phyloP scores from a whole-genome alignment of 2,888 invertebrate species.

The Selenia dentaria region DNA sequence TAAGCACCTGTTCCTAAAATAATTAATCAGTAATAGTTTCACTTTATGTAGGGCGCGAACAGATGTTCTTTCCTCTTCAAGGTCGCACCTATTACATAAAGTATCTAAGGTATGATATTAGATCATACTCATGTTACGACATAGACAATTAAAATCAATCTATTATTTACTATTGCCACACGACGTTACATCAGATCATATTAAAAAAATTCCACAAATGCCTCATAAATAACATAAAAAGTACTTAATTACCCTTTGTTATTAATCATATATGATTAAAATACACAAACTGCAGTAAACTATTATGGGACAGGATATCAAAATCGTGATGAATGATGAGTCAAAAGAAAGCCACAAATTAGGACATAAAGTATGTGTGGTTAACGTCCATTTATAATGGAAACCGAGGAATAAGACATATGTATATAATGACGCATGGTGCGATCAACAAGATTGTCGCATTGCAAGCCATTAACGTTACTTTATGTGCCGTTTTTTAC shows the following conservation, averaged over 20 bases:
- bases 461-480: too few species aligned
- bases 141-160: constrained; percentile 12
- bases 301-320: not conserved
- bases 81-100: constrained; percentile 10
- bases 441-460: too few species aligned
- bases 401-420: too few species aligned
- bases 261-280: not conserved
- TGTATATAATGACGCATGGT: too few species aligned
- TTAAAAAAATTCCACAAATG: constrained; percentile 2
- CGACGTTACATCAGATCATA: constrained; percentile 6
- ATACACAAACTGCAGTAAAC: not conserved
- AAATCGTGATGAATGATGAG: constrained; percentile 10
- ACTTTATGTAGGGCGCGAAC: too few species aligned
- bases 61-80: constrained; percentile 12
- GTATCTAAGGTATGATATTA: constrained; percentile 1
- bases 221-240: constrained; percentile 3
- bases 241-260: constrained; percentile 11
- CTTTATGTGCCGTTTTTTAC: too few species aligned
- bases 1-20: too few species aligned
- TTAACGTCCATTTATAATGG: constrained; percentile 9
- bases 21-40: too few species aligned
- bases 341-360: constrained; percentile 29
- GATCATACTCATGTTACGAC: constrained; percentile 10
- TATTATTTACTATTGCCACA: not conserved
- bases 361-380: constrained; percentile 12